Base-by-base conservation (phyloP, 2,113 vertebrate genomes). In the Thymallus thymallus region DNA sequence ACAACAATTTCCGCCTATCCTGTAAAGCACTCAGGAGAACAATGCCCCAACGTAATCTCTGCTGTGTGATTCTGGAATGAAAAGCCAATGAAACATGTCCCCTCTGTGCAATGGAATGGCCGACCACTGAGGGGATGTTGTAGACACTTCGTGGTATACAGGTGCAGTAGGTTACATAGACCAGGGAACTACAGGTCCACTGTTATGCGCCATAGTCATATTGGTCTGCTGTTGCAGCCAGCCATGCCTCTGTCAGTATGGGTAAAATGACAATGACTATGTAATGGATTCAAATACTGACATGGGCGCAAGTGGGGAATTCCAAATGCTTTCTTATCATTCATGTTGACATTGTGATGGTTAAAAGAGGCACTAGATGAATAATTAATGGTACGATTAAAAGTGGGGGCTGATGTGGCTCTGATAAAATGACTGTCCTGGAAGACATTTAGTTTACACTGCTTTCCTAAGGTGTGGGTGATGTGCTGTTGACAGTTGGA, bases 21-120 rank as follows among this genome's bases (percentile, higher is more conserved):
- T 76, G 75, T 76, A 76, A 6, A 12, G 9, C 35, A 80, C 80
- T 87, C 77, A 82, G 75, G 73, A 84, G 82, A 88, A 88, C 84
- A 91, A 81, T 79, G 76, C 82, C 79, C 12, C 9, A 26, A 18
- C 76, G 71, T 80, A 85, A 87, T 86, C 83, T 86, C 74, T 73
- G 78, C 69, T 71, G 84, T 82, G 83, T 80, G 78, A 80, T 81
- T 80, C 62, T 23, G 63, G 84, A 83, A 87, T 81, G 66, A 80
- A 84, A 88, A 85, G 51, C 66, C 68, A 66, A 77, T 63, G 51
- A 76, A 82, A 89, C 82, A 75, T 83, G 72, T 82, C 80, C 81
- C 80, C 65, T 68, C 74, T 80, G 58, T 68, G 82, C 66, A 65
- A 67, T 61, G 66, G 23, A 81, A 80, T 77, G 72, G 32, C 56